These are phyloP conservation scores for Glyptemys insculpta DNA, from an alignment of 2,797 vertebrate genomes.

Conservation along the genomic window DNA sequence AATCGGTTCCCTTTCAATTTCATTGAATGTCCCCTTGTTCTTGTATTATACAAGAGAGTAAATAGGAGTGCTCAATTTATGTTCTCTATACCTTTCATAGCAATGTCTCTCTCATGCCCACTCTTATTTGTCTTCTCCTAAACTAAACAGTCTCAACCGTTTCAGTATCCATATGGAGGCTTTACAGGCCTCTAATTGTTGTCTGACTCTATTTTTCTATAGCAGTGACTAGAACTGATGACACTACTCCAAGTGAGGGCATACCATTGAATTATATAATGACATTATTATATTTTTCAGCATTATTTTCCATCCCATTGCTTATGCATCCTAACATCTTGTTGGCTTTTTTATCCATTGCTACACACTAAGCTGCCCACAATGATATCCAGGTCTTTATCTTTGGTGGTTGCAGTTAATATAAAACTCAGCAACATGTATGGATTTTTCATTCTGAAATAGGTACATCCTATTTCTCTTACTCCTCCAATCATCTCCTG, in stretches of 20 bases:
- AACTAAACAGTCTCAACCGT: conserved; percentile 32
- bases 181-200: conserved; percentile 19
- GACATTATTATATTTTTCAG: background rate
- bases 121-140: conserved; percentile 31
- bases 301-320: background rate
- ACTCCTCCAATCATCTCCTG: background rate
- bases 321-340: background rate
- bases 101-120: background rate
- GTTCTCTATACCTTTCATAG: conserved; percentile 14
- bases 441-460: background rate
- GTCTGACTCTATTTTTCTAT: conserved; percentile 1
- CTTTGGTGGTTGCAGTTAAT: background rate
- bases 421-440: background rate
- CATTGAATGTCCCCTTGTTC: background rate
- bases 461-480: background rate
- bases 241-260: conserved; percentile 2
- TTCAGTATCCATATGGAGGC: conserved; percentile 19
- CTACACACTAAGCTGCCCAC: background rate
- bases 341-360: conserved; percentile 1
- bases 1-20: background rate
- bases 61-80: conserved; percentile 26
- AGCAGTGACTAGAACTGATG: conserved; percentile 30
- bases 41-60: background rate
- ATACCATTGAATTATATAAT: background rate
- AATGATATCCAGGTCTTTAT: background rate